Conservation (phyloP, 2,797 vertebrate species). For the Acrossocheilus fasciatus region DNA sequence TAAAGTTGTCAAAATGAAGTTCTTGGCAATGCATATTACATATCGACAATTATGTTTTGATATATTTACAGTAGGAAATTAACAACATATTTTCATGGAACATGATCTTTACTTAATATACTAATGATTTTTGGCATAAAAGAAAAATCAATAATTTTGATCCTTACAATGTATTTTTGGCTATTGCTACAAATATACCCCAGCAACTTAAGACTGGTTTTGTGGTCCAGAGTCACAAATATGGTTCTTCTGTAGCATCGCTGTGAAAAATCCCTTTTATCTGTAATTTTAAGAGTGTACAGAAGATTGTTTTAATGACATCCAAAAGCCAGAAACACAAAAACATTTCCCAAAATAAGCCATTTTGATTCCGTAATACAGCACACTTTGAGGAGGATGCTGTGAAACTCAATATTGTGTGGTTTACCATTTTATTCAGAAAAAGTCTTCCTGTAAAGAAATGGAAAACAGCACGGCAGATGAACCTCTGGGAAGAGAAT, state of each 20-base stretch:
- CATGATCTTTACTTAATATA: too few species aligned
- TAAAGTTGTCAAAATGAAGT: too few species aligned
- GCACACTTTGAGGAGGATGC: slow-evolving; percentile 43
- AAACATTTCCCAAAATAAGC: slow-evolving; percentile 39
- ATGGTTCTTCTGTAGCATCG: not conserved
- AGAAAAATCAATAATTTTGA: too few species aligned
- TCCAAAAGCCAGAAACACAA: not conserved
- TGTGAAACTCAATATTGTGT: slow-evolving; percentile 64
- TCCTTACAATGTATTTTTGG: too few species aligned
- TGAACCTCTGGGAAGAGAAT: slow-evolving; percentile 66
- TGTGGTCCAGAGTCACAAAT: not conserved
- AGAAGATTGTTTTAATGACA: not conserved
- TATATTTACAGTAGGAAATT: too few species aligned
- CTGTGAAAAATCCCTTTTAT: not conserved
- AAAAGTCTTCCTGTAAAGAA: slow-evolving; percentile 56
- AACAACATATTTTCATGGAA: too few species aligned
- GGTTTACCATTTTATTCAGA: slow-evolving; percentile 60
- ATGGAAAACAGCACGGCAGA: slow-evolving; percentile 66
- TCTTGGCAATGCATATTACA: too few species aligned
- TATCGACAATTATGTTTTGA: too few species aligned
- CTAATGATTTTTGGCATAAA: too few species aligned
- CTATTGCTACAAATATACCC: too few species aligned
- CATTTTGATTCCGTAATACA: slow-evolving; percentile 28
- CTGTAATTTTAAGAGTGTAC: not conserved
- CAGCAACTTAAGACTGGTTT: too few species aligned